phyloP scores from a whole-genome alignment of 2,113 vertebrate genomes.

The Cephalopterus ornatus region DNA sequence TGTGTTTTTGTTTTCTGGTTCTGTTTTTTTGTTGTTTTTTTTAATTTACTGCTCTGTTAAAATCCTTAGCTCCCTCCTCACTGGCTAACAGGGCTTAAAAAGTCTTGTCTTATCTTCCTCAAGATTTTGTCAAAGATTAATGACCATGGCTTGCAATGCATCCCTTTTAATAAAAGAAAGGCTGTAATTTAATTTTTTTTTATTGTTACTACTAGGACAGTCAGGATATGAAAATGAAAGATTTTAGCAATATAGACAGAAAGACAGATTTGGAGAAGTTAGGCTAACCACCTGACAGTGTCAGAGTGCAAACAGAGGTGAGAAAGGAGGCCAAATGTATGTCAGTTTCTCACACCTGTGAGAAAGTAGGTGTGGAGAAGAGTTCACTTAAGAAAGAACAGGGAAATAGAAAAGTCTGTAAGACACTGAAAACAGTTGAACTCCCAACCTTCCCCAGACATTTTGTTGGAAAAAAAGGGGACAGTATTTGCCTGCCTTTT shows the following conservation, averaged over 20 bases:
- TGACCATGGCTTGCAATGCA: not conserved
- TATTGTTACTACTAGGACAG: not conserved
- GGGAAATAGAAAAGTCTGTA: not conserved
- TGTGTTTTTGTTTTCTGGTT: not conserved
- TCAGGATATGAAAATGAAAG: constrained; percentile 1
- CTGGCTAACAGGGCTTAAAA: not conserved
- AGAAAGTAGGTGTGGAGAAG: not conserved
- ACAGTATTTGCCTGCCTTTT: not conserved
- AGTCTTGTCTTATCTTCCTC: not conserved
- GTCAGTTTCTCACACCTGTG: not conserved
- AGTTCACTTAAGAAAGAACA: not conserved
- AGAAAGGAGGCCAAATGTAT: constrained; percentile 19
- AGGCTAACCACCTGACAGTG: not conserved
- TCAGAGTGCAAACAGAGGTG: not conserved
- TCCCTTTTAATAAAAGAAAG: not conserved
- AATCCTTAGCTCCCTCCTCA: not conserved
- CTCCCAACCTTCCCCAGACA: not conserved
- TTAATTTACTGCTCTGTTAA: not conserved
- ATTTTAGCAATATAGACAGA: not conserved
- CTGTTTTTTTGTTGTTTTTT: no score
- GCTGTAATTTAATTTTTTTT: not conserved
- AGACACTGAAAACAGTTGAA: not conserved
- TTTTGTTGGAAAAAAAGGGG: not conserved
- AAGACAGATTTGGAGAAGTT: constrained; percentile 42
- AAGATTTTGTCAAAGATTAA: not conserved